These are phyloP conservation scores for Epizoanthus ramosus DNA, from an alignment of 92 coral and sea anemone species.

Conservation along the genomic window DNA sequence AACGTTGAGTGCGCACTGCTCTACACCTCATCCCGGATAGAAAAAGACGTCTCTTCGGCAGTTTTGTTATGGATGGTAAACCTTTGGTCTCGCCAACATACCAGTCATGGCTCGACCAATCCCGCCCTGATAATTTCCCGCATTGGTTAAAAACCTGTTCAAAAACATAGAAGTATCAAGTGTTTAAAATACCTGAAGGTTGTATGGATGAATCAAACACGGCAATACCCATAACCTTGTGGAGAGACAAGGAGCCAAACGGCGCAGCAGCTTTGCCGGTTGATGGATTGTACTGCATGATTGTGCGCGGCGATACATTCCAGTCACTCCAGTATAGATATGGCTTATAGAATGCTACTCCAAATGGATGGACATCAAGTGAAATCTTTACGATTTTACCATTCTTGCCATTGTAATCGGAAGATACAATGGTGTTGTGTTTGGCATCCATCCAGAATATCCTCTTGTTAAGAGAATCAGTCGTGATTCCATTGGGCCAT, in stretches of 20 bases:
- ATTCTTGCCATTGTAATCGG: conserved; percentile 20
- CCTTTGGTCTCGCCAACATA: too few relatives aligned
- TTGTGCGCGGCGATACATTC: conserved; percentile 31
- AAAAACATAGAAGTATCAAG: too few relatives aligned
- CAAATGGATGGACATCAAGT: conserved; percentile 35
- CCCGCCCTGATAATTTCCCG: too few relatives aligned
- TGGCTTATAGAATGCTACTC: conserved; percentile 30
- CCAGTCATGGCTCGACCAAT: too few relatives aligned
- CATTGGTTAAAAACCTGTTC: too few relatives aligned
- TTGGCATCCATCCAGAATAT: conserved; percentile 29
- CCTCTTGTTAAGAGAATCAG: conserved; percentile 8
- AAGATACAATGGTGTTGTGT: conserved; percentile 13
- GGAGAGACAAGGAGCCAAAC: neutral
- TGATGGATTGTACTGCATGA: neutral
- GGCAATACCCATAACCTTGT: conserved; percentile 32
- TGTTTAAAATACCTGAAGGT: conserved; percentile 29
- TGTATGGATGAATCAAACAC: conserved; percentile 31
- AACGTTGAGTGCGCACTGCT: too few relatives aligned
- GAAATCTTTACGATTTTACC: neutral
- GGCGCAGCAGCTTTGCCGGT: neutral
- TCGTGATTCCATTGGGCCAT: conserved; percentile 32
- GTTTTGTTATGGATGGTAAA: too few relatives aligned
- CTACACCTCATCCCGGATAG: too few relatives aligned
- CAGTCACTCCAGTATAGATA: conserved; percentile 57
- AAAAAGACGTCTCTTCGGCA: too few relatives aligned